These are phyloP conservation scores for Plodia interpunctella DNA, from an alignment of 1,140 invertebrate genomes.

Conservation along the genomic window DNA sequence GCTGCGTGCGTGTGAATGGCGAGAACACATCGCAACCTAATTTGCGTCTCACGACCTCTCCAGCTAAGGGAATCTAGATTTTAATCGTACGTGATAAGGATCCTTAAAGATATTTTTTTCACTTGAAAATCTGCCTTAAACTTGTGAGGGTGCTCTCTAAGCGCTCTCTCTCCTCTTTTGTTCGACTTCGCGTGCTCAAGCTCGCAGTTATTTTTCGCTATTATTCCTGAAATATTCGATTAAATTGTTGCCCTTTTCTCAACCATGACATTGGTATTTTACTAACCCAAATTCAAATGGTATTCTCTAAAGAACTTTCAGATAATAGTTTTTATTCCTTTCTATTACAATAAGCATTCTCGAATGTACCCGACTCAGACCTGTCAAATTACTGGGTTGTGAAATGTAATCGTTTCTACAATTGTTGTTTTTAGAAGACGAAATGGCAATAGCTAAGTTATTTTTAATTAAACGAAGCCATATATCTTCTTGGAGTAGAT, in stretches of 20 bases:
- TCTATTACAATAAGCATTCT: slow-evolving; percentile 7
- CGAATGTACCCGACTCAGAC: slow-evolving; percentile 12
- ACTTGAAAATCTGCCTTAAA: neutral
- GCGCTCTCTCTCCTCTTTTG: slow-evolving; percentile 18
- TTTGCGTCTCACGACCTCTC: neutral
- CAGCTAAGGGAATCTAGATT: slow-evolving; percentile 10
- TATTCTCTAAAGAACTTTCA: slow-evolving; percentile 14
- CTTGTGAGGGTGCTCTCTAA: slow-evolving; percentile 10
- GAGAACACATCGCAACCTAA: slow-evolving; percentile 15
- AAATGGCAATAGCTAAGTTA: neutral
- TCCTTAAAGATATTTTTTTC: neutral
- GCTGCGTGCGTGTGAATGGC: slow-evolving; percentile 34
- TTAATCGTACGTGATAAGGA: slow-evolving; percentile 6
- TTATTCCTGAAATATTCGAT: slow-evolving; percentile 31
- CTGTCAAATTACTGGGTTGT: slow-evolving; percentile 12
- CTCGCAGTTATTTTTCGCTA: slow-evolving; percentile 22
- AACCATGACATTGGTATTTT: slow-evolving; percentile 20
- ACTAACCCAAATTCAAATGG: neutral
- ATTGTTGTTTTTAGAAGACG: neutral
- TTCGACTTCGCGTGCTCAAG: slow-evolving; percentile 15
- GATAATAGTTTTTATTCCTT: slow-evolving; percentile 12
- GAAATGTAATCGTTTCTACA: neutral
- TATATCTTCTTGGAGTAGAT: neutral
- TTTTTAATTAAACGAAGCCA: neutral
- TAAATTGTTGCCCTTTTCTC: slow-evolving; percentile 20